phyloP scores from a whole-genome alignment of 1,140 invertebrate species.

The Macrosteles quadrilineatus region DNA sequence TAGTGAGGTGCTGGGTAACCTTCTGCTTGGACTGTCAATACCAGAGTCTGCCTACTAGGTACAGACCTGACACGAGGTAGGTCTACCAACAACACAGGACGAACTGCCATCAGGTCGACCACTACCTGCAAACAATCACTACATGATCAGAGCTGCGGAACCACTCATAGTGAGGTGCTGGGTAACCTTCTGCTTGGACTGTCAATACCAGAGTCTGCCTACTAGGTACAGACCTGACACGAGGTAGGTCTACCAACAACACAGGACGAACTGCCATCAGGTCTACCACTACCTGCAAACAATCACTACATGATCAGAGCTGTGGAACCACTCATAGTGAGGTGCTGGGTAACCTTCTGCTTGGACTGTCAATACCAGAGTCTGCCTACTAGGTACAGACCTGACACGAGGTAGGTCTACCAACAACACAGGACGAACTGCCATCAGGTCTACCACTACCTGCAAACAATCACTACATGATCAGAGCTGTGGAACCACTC shows the following conservation, averaged over 20 bases:
- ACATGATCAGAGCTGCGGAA: no score
- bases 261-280: background rate
- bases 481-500: no score
- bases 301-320: no score
- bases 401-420: background rate
- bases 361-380: background rate
- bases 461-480: background rate
- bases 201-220: no score
- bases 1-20: background rate
- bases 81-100: background rate
- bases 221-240: no score
- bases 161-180: no score
- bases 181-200: no score
- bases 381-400: background rate
- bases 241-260: no score
- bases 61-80: background rate
- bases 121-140: background rate
- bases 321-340: constrained; percentile 8
- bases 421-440: background rate
- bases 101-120: background rate
- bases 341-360: constrained; percentile 4
- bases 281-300: no score
- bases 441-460: background rate
- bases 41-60: background rate
- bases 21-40: background rate